phyloP scores from a whole-genome alignment of 2,797 vertebrate genomes.

The Megalops cyprinoides region DNA sequence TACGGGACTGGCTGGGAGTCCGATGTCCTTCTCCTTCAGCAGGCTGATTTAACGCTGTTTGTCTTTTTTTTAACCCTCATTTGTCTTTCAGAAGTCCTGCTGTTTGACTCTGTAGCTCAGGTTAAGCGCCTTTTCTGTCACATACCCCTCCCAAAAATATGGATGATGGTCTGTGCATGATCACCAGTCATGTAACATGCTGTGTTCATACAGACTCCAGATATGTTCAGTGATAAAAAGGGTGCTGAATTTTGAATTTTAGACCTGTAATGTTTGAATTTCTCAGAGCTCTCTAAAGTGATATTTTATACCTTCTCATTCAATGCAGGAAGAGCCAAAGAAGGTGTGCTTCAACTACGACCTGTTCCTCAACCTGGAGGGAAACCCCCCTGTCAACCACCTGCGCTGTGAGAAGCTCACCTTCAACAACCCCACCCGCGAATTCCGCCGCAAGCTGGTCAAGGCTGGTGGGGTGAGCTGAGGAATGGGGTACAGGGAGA shows the following conservation, averaged over 20 bases:
- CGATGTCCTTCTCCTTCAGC: background rate
- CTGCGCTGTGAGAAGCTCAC: conserved; percentile 98
- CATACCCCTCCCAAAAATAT: background rate
- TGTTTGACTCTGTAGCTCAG: background rate
- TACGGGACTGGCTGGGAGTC: background rate
- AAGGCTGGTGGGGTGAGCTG: conserved; percentile 95
- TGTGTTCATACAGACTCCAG: background rate
- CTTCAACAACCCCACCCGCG: conserved; percentile 97
- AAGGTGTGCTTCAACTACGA: conserved; percentile 96
- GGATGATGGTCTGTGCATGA: background rate
- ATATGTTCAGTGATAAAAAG: background rate
- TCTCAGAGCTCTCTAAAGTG: background rate
- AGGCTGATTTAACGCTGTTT: too few species aligned
- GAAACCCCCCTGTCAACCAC: conserved; percentile 97
- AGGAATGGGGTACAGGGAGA: background rate
- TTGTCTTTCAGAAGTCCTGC: background rate
- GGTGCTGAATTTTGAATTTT: background rate
- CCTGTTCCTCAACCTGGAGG: conserved; percentile 96
- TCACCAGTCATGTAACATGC: background rate
- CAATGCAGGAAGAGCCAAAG: conserved; percentile 91
- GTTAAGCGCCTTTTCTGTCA: background rate
- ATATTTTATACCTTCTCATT: background rate
- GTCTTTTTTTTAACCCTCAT: background rate
- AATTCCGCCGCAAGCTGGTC: conserved; percentile 95
- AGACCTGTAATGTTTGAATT: background rate